Evolutionary conservation across 2,113 vertebrate genomes (phyloP).

Genomic region (Anas platyrhynchos): DNA sequence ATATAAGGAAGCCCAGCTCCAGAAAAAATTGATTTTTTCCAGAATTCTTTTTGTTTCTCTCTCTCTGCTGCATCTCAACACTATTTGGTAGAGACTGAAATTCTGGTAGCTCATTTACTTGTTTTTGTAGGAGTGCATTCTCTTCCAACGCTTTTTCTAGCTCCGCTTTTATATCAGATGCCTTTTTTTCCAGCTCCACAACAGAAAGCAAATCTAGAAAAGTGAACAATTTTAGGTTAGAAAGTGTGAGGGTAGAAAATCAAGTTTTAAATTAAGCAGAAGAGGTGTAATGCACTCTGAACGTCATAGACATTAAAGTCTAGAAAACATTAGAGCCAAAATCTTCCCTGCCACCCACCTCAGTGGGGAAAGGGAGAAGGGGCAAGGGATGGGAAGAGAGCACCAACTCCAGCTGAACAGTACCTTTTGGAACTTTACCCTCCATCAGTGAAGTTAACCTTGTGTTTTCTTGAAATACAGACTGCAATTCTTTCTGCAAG

Average conservation of each 20-base stretch:
- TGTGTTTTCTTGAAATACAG: conserved; percentile 85
- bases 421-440: conserved; percentile 90
- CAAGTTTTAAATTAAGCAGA: neutral
- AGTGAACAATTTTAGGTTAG: neutral
- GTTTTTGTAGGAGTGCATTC: conserved; percentile 70
- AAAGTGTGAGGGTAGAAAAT: neutral
- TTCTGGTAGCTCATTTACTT: conserved; percentile 71
- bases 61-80: conserved; percentile 76
- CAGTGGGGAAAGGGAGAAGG: neutral
- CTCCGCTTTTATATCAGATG: conserved; percentile 76
- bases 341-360: neutral
- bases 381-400: accelerated
- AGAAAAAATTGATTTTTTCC: neutral
- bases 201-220: conserved; percentile 60
- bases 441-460: conserved; percentile 84
- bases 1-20: neutral
- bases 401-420: neutral
- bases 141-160: conserved; percentile 74
- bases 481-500: conserved; percentile 88
- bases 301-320: neutral
- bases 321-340: neutral
- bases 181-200: conserved; percentile 79
- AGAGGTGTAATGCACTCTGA: neutral
- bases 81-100: conserved; percentile 50
- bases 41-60: conserved; percentile 59